Percentiles rank a stretch among this genome's conserved stretches.
These are phyloP conservation scores for Carassius auratus DNA, from an alignment of 2,113 vertebrate genomes.

Conservation along the genomic window DNA sequence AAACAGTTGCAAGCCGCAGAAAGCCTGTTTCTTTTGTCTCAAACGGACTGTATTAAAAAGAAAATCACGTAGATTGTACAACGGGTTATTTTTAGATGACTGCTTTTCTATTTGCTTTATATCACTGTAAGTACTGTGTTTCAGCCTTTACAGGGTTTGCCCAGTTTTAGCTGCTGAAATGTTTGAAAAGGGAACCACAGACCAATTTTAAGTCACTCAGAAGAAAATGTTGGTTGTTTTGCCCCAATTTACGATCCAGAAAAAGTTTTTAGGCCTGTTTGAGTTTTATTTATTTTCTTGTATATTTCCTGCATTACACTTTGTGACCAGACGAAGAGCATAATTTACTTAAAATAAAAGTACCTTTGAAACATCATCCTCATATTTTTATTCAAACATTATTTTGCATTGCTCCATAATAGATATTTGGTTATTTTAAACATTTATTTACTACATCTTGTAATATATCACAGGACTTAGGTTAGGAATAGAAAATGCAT, in stretches of 20 bases:
- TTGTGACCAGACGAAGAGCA: conserved; percentile 50
- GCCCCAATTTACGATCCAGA: background rate
- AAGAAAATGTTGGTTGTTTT: background rate
- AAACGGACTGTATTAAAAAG: conserved; percentile 24
- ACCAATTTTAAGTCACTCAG: background rate
- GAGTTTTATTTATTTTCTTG: conserved; percentile 48
- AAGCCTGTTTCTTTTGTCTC: conserved; percentile 32
- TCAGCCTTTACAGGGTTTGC: background rate
- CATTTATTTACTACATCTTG: background rate
- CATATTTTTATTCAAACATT: conserved; percentile 5
- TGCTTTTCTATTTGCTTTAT: conserved; percentile 27
- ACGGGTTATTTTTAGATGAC: conserved; percentile 14
- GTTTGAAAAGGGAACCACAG: background rate
- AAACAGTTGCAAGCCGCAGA: background rate
- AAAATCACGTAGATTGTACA: conserved; percentile 5
- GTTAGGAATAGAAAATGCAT: conserved; percentile 30
- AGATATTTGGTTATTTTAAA: background rate
- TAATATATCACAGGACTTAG: background rate
- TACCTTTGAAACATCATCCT: conserved; percentile 36
- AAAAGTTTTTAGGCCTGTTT: conserved; percentile 25
- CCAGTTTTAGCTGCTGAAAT: background rate
- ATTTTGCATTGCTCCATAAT: background rate
- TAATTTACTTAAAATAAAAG: conserved; percentile 55
- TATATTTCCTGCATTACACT: conserved; percentile 30
- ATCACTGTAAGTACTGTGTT: conserved; percentile 34